These are phyloP conservation scores for Macrotrachela quadricornifera DNA, from an alignment of 1,140 invertebrate genomes.

Conservation along the genomic window DNA sequence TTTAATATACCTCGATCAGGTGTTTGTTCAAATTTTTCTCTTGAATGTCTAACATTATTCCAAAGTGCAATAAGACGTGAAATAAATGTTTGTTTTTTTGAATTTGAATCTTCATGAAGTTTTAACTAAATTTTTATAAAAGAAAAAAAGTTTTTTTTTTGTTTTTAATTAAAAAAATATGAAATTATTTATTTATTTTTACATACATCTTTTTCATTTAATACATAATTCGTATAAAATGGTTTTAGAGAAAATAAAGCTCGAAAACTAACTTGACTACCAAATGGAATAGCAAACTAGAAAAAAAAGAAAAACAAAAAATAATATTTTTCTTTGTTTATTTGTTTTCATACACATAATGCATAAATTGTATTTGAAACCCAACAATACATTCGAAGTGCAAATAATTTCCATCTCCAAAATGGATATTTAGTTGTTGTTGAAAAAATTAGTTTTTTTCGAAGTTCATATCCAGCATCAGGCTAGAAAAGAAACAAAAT, in stretches of 20 bases:
- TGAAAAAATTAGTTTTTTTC: constrained; percentile 42
- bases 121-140: constrained; percentile 8
- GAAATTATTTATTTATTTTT: background rate
- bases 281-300: constrained; percentile 61
- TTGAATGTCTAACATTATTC: constrained; percentile 65
- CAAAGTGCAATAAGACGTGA: constrained; percentile 59
- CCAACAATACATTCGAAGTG: constrained; percentile 58
- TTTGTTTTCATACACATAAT: constrained; percentile 40
- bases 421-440: constrained; percentile 58
- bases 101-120: constrained; percentile 59
- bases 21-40: constrained; percentile 69
- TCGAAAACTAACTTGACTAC: constrained; percentile 59
- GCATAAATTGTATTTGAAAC: constrained; percentile 81
- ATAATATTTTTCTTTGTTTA: too few relatives aligned
- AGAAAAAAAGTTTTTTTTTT: background rate
- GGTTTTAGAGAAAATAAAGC: constrained; percentile 54
- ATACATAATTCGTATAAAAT: constrained; percentile 62
- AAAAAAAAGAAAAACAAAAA: constrained; percentile 10
- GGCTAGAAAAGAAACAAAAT: constrained; percentile 3
- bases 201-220: constrained; percentile 40
- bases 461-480: constrained; percentile 16
- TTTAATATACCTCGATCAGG: constrained; percentile 68
- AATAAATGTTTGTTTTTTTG: constrained; percentile 58
- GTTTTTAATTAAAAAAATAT: background rate
- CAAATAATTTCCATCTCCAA: constrained; percentile 56